Conservation (phyloP, 2,113 vertebrate species). For the Silurus asotus region DNA sequence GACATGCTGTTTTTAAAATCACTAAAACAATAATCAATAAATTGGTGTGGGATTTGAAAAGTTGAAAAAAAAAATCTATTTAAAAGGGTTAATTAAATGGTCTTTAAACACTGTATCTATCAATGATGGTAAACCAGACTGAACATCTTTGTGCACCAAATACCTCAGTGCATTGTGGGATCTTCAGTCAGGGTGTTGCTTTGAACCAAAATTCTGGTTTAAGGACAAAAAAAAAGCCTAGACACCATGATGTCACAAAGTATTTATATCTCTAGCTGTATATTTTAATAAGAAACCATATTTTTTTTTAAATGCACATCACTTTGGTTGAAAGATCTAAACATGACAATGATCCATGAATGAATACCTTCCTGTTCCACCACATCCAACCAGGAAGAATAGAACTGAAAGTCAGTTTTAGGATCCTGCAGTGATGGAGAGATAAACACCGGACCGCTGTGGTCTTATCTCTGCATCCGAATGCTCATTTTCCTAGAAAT, state of each 20-base stretch:
- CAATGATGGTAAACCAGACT: background rate
- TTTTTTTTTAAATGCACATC: background rate
- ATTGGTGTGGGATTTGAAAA: background rate
- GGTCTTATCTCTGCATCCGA: conserved; percentile 11
- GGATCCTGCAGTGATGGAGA: background rate
- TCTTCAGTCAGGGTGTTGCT: background rate
- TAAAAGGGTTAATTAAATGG: no score
- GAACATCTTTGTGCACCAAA: background rate
- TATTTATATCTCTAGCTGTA: background rate
- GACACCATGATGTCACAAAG: background rate
- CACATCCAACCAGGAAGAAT: background rate
- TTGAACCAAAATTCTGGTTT: background rate
- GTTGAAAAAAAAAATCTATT: no score
- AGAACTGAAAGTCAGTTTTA: background rate
- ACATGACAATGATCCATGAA: background rate
- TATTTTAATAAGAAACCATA: background rate
- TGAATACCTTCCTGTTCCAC: background rate
- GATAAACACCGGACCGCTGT: conserved; percentile 2
- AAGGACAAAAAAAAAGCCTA: background rate
- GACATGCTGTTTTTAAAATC: background rate
- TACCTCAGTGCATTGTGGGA: background rate
- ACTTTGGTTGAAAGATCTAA: background rate
- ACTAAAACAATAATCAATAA: background rate
- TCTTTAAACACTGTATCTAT: background rate
- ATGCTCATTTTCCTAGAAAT: conserved; percentile 61